Evolutionary conservation across 2,888 invertebrate genomes (phyloP).

Genomic region (Norana najaformis): DNA sequence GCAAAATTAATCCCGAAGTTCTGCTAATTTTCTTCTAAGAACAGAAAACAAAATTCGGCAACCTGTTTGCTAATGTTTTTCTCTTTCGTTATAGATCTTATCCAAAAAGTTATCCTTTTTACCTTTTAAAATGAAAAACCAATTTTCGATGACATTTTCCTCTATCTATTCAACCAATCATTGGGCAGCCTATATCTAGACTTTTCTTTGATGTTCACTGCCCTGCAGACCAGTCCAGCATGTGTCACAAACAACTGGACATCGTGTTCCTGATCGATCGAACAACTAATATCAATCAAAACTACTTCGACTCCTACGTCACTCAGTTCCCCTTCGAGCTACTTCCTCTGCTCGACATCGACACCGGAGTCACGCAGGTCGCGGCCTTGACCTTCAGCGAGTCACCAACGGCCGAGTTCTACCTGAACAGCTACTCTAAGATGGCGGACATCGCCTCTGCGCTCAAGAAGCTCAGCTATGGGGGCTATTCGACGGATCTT

Average conservation of each 20-base stretch:
- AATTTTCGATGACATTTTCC: no score
- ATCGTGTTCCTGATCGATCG: slow-evolving; percentile 30
- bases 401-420: slow-evolving; percentile 34
- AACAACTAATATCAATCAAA: slow-evolving; percentile 31
- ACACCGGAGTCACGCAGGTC: slow-evolving; percentile 28
- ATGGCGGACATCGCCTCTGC: slow-evolving; percentile 10
- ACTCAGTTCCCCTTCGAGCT: slow-evolving; percentile 27
- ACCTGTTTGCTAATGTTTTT: no score
- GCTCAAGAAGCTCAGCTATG: not conserved
- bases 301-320: slow-evolving; percentile 30
- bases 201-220: no score
- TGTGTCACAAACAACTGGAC: slow-evolving; percentile 29
- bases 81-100: no score
- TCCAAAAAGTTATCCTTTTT: no score
- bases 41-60: no score
- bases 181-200: no score
- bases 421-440: slow-evolving; percentile 34
- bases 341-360: slow-evolving; percentile 33
- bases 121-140: no score
- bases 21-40: no score
- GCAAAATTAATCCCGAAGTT: no score
- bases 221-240: no score
- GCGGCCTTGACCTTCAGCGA: slow-evolving; percentile 36
- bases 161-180: no score
- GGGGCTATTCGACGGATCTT: not conserved